Evolutionary conservation across 2,797 vertebrate species (phyloP), one percentile per base, ranked within the genome.

Genomic region (Sphenodon punctatus): DNA sequence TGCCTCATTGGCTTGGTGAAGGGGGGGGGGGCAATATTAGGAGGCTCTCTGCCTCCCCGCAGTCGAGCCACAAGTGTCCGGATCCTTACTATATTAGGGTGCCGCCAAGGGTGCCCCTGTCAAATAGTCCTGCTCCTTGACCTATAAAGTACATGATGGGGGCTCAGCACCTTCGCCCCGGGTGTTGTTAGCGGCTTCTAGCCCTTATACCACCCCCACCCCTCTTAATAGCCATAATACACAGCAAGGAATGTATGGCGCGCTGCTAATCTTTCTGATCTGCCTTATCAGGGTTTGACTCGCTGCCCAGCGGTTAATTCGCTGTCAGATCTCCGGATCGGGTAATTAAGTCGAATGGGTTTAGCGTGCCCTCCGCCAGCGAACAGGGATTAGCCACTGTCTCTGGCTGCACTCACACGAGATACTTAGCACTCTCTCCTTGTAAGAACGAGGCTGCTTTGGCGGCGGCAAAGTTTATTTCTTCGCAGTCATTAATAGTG

Each of bases 231-330:
- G 7, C 25, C 13, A 4, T 25, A 48, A 4, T 4, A n/a, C 8
- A 15, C 23, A 2, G 25, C 1, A n/a, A 48, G 25, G 7, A 25
- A 15, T 4, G 49, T 4, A 55, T 46, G 51, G 63, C 60, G 75
- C 45, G 61, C 78, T 30, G 49, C 25, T 32, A 43, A 70, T 75
- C 75, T 42, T 4, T 12, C 6, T 42, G 51, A 59, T 73, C 61
- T 49, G 30, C 34, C 43, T 59, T 51, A 58, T 51, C 49, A 25
- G 60, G 38, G 25, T 68, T 82, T 65, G 51, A 32, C 49, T 34
- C 59, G 25, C 46, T 41, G 59, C 48, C 67, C 42, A 42, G 5
- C 86, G 90, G 89, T 87, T 59, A 43, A 84, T 88, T 86, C 70
- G 55, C 67, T 60, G 78, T 71, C 67, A 77, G 80, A 82, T 75